These are phyloP conservation scores for Scarus forsteni DNA, from an alignment of 2,797 vertebrate species.

Conservation along the genomic window DNA sequence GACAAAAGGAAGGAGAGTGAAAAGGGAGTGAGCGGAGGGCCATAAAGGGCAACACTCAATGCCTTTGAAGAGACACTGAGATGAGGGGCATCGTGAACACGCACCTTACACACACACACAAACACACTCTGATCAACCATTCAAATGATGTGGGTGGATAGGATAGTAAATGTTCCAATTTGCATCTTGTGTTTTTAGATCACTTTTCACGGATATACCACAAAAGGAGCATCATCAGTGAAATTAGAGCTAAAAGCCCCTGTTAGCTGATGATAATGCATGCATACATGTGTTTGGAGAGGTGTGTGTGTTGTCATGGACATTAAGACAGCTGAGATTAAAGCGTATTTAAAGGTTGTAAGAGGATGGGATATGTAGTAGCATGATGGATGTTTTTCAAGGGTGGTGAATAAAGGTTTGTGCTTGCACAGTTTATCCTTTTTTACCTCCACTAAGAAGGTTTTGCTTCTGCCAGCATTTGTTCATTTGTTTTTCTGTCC, in stretches of 20 bases:
- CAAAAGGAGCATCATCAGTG: constrained; percentile 61
- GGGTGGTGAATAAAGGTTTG: constrained; percentile 33
- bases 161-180: constrained; percentile 68
- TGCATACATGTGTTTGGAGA: constrained; percentile 51
- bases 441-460: no score
- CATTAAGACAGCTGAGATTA: constrained; percentile 65
- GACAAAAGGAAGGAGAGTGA: constrained; percentile 83
- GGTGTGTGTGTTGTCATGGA: constrained; percentile 58
- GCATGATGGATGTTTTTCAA: constrained; percentile 13
- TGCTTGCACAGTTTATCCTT: constrained; percentile 22
- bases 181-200: constrained; percentile 74
- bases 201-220: constrained; percentile 61
- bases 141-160: constrained; percentile 70
- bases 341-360: constrained; percentile 60
- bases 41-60: constrained; percentile 80
- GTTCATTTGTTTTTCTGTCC: no score
- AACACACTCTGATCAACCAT: constrained; percentile 27
- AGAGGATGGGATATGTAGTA: constrained; percentile 16
- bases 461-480: no score
- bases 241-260: constrained; percentile 74
- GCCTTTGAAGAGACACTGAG: constrained; percentile 84
- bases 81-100: constrained; percentile 74
- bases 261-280: constrained; percentile 52
- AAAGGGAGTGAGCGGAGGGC: constrained; percentile 71
- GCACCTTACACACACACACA: constrained; percentile 53